Conservation (phyloP, 1,140 invertebrate genomes). For the Chironomus tepperi region DNA sequence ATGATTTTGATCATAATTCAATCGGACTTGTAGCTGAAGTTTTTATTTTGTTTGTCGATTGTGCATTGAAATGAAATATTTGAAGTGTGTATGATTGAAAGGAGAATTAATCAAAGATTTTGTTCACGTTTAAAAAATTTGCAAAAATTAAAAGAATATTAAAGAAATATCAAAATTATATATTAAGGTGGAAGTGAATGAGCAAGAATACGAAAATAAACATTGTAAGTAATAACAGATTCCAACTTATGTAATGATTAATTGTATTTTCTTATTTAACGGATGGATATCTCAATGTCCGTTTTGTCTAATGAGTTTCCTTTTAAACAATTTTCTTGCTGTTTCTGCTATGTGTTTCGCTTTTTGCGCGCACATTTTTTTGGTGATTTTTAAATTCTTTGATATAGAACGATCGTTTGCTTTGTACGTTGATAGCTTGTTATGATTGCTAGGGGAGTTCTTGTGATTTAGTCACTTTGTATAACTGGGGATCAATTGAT, state of each 20-base stretch:
- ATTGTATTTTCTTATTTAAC: background rate
- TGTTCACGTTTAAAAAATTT: background rate
- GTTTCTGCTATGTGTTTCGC: too few relatives aligned
- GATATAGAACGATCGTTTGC: background rate
- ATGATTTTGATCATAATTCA: constrained; percentile 5
- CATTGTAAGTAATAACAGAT: background rate
- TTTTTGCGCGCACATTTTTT: background rate
- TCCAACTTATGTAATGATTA: background rate
- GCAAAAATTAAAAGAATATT: background rate
- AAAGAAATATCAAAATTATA: constrained; percentile 4
- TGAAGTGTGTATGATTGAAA: constrained; percentile 4
- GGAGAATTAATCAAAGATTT: background rate
- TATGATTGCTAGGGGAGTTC: background rate
- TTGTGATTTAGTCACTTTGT: background rate
- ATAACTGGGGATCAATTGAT: background rate
- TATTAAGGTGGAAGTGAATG: background rate
- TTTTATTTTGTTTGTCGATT: too few relatives aligned
- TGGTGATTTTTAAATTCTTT: background rate
- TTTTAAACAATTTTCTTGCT: background rate
- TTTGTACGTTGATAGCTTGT: background rate
- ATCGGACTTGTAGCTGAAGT: background rate
- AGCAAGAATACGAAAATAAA: background rate
- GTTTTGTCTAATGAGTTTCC: constrained; percentile 7
- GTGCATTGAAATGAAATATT: too few relatives aligned
- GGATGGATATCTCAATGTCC: background rate